A percentile compares a stretch with the other conserved stretches of the same genome.
Conservation (phyloP, 53 echinoderm and acorn worm genomes). For the Luidia sarsii region DNA sequence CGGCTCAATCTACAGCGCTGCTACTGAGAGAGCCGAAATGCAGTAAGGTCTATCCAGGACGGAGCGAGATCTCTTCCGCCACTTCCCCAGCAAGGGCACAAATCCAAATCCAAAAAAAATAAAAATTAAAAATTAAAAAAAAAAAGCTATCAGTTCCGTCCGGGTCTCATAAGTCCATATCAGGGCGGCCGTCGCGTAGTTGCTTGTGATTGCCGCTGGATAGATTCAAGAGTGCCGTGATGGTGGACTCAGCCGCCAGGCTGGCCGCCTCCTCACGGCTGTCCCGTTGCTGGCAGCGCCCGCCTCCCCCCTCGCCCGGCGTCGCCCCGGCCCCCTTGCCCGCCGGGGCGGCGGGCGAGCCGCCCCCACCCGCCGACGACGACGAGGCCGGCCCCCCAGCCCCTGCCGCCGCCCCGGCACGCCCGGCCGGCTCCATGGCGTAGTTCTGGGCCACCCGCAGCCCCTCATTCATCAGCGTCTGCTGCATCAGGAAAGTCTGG, state of each 20-base stretch:
- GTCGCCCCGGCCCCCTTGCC: not conserved
- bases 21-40: too few relatives aligned
- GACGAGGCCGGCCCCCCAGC: not conserved
- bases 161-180: not conserved
- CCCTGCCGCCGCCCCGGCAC: not conserved
- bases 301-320: not conserved
- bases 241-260: conserved; percentile 37
- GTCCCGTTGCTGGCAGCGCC: not conserved
- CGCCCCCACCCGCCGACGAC: not conserved
- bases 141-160: too few relatives aligned
- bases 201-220: conserved; percentile 27
- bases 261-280: conserved; percentile 28
- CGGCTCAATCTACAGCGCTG: too few relatives aligned
- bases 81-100: too few relatives aligned
- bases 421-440: not conserved
- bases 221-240: conserved; percentile 41
- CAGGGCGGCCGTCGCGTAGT: not conserved
- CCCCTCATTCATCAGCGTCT: conserved; percentile 86
- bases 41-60: too few relatives aligned
- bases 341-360: not conserved
- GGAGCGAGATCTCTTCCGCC: too few relatives aligned
- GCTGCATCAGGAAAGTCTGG: conserved; percentile 77
- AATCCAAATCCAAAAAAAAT: too few relatives aligned
- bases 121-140: too few relatives aligned
- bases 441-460: conserved; percentile 76